Evolutionary conservation across 2,113 vertebrate genomes (phyloP), one percentile per base, ranked within the genome.

Genomic region (Puffinus mauretanicus): DNA sequence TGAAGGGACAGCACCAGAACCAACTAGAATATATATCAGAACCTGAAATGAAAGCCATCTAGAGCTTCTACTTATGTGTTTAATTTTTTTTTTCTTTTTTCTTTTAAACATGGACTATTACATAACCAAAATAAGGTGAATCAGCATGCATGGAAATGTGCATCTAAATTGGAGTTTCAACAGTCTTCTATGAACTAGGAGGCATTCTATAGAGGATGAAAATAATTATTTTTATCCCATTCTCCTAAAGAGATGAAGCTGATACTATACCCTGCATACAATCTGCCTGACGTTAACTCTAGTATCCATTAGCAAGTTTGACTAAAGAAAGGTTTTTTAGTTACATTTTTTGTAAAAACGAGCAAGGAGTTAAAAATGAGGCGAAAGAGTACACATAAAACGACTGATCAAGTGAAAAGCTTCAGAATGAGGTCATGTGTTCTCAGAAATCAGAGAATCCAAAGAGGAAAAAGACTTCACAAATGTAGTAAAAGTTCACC

Each of bases 71-170:
- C 5, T 71, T 32, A 19, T 3, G 15, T 24, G 10, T 38, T 44
- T 18, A 2, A 1, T 4, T 19, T 58, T 36, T 22, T 15, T 15
- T 6, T 20, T 11, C 1, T 17, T 8, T 2, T n/a, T 60, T 34
- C 1, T n/a, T 82, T 91, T 51, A 64, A 58, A 62, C 3, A 11
- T 3, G 3, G 14, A 30, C 34, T 71, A 11, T 26, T 79, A 21
- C 9, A 73, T 86, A 72, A 69, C 1, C 40, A 42, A 77, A 91
- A 64, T 21, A 71, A 5, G 4, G 3, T 34, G 47, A 88, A 67
- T 67, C 25, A 46, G 13, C 34, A 5, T 46, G 11, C 18, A 76
- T 64, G 6, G 12, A 67, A 42, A 86, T 32, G 11, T 51, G 4
- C 22, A 42, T 52, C 14, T 69, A 64, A 25, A 5, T 11, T 66